Base-by-base conservation (phyloP, 1,140 invertebrate species). In the Lordiphosa clarofinis region DNA sequence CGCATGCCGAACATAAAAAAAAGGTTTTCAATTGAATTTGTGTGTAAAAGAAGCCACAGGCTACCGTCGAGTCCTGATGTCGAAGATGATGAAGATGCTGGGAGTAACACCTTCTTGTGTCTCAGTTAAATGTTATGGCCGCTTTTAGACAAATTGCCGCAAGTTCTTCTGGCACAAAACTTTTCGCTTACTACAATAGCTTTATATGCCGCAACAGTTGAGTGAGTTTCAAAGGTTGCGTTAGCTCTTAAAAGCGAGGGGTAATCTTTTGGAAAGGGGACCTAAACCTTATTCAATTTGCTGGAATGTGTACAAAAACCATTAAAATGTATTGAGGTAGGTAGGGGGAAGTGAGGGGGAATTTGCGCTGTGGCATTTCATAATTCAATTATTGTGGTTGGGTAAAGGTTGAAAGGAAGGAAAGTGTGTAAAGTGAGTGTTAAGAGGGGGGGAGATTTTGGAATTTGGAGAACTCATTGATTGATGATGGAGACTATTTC, bases 11-110 rank as follows among this genome's bases (percentile, higher is more conserved):
- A 50, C 28, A 31, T 31, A 31, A 6, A 66, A 76, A 64, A 58
- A 68, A 65, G 59, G 78, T 73, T 82, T 82, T 73, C 76, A 84
- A 84, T 82, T 82, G 76, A 68, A 84, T 84, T 82, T 82, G 56
- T 56, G 56, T 9, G 10, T 47, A 46, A 58, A 60, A 74, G 71
- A 74, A n/a, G n/a, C n/a, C n/a, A 52, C 50, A 44, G 58, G 71
- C 58, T 57, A 2, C 7, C 6, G 28, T 31, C 28, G 28, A 31
- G 61, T 61, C 38, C 54, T 56, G 37, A 70, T 73, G n/a, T n/a
- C n/a, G 69, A 60, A 60, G 38, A 7, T 11, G 35, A 13, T 54
- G 33, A 28, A 47, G 19, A 11, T 19, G 36, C 42, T 7, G 12
- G 15, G 24, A 21, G 31, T 31, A 81, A 81, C 76, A 84, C 73